Evolutionary conservation across 1,140 invertebrate genomes (phyloP).

Genomic region (Drosophila littoralis): DNA sequence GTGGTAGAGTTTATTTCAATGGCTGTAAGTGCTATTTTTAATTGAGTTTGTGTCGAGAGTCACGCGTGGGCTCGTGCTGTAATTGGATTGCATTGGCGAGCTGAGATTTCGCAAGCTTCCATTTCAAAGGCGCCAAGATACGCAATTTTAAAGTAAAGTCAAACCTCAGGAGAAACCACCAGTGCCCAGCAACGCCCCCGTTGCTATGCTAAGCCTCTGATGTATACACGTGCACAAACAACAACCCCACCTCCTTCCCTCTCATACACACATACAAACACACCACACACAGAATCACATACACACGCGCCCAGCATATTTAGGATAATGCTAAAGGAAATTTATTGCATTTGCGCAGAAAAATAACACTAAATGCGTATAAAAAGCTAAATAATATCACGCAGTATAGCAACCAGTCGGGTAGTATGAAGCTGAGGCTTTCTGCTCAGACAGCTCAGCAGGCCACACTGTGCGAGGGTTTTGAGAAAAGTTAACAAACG

Average conservation of each 20-base stretch:
- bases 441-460: neutral
- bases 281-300: constrained; percentile 12
- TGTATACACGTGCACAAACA: constrained; percentile 13
- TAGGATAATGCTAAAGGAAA: constrained; percentile 73
- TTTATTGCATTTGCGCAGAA: constrained; percentile 70
- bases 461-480: neutral
- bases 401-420: constrained; percentile 18
- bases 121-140: constrained; percentile 6
- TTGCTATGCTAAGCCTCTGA: constrained; percentile 22
- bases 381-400: constrained; percentile 68
- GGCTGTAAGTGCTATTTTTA: constrained; percentile 40
- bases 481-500: neutral
- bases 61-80: constrained; percentile 28
- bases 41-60: constrained; percentile 44
- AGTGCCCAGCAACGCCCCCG: neutral
- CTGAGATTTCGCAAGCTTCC: constrained; percentile 23
- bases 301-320: constrained; percentile 35
- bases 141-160: constrained; percentile 24
- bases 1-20: constrained; percentile 16
- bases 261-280: constrained; percentile 5
- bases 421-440: neutral
- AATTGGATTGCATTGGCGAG: constrained; percentile 40
- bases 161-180: neutral
- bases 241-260: neutral
- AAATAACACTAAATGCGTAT: constrained; percentile 68